A percentile compares a stretch with the other conserved stretches of the same genome.
Evolutionary conservation across 2,113 vertebrate species (phyloP).

Genomic region (Trogon surrucura): DNA sequence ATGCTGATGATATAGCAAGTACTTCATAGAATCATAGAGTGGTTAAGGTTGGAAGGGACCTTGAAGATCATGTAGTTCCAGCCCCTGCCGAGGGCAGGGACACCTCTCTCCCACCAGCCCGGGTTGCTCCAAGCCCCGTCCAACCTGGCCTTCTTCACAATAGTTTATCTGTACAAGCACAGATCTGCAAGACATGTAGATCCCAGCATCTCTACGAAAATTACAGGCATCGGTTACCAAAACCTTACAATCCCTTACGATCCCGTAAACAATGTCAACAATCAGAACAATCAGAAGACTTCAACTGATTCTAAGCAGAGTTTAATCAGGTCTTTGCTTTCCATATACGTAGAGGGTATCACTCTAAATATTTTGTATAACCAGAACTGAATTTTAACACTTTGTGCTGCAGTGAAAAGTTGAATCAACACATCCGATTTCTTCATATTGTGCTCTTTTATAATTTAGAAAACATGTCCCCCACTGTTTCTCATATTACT

Average conservation of each 20-base stretch:
- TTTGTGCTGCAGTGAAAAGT: background rate
- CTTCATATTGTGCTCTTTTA: background rate
- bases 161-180: background rate
- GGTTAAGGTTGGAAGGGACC: too few species aligned
- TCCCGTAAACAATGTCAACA: background rate
- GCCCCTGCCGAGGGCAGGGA: too few species aligned
- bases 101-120: too few species aligned
- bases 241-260: background rate
- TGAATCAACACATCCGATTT: background rate
- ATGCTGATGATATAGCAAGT: background rate
- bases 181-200: background rate
- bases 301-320: background rate
- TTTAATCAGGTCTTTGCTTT: background rate
- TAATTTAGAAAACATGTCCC: background rate
- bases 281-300: background rate
- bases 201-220: background rate
- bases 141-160: too few species aligned
- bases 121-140: too few species aligned
- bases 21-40: background rate
- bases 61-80: too few species aligned
- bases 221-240: background rate
- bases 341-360: background rate
- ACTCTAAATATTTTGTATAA: background rate
- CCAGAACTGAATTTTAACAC: background rate
- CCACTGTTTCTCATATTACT: background rate